A percentile compares a stretch with the other conserved stretches of the same genome.
These are phyloP conservation scores for Xestia xanthographa DNA, from an alignment of 2,888 invertebrate genomes.

Conservation along the genomic window DNA sequence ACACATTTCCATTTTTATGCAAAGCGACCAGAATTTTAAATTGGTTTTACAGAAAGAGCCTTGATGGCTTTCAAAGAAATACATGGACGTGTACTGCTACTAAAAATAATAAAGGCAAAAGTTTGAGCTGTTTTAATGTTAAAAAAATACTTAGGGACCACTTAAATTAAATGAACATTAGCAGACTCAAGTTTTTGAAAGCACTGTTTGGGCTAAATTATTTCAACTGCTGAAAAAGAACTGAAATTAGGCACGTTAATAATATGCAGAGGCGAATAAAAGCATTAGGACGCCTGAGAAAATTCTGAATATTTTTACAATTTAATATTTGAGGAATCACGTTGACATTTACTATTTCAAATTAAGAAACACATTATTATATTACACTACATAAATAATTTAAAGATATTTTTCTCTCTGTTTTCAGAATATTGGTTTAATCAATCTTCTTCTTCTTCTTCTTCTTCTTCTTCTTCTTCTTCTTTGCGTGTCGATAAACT, in stretches of 20 bases:
- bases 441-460: too few relatives aligned
- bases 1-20: constrained; percentile 59
- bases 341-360: background rate
- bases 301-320: background rate
- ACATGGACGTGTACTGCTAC: constrained; percentile 8
- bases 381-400: background rate
- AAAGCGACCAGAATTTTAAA: constrained; percentile 46
- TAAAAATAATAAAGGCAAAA: constrained; percentile 16
- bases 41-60: constrained; percentile 20
- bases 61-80: constrained; percentile 42
- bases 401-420: background rate
- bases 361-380: background rate
- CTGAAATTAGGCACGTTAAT: background rate
- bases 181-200: constrained; percentile 8
- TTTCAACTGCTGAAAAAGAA: background rate
- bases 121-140: constrained; percentile 6
- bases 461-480: too few relatives aligned
- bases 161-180: constrained; percentile 14
- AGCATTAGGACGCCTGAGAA: background rate
- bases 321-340: background rate
- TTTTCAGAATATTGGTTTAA: background rate
- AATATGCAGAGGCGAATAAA: background rate
- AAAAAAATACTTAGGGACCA: constrained; percentile 19
- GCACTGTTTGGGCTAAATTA: background rate
- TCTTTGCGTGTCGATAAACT: too few relatives aligned